Conservation (phyloP, 1,140 invertebrate genomes). For the Nasonia vitripennis region DNA sequence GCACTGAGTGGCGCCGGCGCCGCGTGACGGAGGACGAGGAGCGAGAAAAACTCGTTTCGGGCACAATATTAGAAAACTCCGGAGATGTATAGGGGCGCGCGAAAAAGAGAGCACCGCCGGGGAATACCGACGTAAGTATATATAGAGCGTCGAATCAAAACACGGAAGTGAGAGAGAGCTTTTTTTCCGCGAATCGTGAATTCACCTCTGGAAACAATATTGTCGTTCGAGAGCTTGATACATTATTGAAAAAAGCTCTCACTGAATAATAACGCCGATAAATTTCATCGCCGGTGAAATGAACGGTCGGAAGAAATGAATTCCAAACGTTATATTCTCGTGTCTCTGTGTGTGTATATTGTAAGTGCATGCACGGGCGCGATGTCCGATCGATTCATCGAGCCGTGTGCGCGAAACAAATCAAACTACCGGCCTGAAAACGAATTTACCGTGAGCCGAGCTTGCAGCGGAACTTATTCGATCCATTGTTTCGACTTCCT, state of each 20-base stretch:
- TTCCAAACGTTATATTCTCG: neutral
- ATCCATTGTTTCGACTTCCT: constrained; percentile 46
- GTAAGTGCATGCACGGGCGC: constrained; percentile 24
- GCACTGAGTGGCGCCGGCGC: constrained; percentile 15
- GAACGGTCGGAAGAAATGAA: constrained; percentile 26
- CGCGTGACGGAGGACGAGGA: constrained; percentile 20
- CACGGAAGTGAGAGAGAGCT: neutral
- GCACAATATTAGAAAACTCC: constrained; percentile 50
- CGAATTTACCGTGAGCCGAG: constrained; percentile 30
- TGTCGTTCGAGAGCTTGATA: neutral
- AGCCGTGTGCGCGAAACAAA: constrained; percentile 31
- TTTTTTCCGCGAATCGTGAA: neutral
- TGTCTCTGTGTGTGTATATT: too few species aligned
- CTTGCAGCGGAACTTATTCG: constrained; percentile 39
- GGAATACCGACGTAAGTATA: neutral
- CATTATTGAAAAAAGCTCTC: neutral
- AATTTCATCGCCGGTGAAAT: neutral
- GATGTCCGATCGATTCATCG: constrained; percentile 39
- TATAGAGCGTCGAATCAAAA: constrained; percentile 6
- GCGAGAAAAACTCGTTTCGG: constrained; percentile 11
- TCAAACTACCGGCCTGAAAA: constrained; percentile 45
- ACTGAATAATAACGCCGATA: neutral
- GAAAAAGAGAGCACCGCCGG: neutral
- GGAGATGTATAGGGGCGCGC: constrained; percentile 23
- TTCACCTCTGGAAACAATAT: neutral